Evolutionary conservation across 2,113 vertebrate genomes (phyloP).

Genomic region (Marcusenius ussheri): DNA sequence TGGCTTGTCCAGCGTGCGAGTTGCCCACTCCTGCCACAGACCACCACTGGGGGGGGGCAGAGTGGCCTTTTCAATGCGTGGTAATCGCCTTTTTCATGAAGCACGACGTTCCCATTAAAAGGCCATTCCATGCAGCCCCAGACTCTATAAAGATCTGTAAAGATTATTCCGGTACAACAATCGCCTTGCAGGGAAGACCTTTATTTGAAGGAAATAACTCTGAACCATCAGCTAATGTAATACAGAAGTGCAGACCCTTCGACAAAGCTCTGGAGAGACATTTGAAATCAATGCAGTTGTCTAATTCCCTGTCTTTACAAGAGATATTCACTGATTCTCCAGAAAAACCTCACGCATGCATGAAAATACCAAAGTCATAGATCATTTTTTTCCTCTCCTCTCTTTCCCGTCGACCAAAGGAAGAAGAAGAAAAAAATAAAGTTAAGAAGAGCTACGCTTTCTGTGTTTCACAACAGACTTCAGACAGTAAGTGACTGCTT

Average conservation of each 20-base stretch:
- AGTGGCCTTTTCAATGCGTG: background rate
- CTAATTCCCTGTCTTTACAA: background rate
- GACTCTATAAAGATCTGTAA: background rate
- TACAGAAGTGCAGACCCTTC: background rate
- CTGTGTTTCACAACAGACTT: background rate
- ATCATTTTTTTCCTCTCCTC: background rate
- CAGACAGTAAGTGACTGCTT: background rate
- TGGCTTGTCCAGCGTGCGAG: background rate
- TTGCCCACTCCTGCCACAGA: background rate
- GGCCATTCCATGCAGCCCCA: background rate
- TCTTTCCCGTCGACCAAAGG: background rate
- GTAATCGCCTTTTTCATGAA: background rate
- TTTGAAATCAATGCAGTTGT: background rate
- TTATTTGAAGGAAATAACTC: constrained; percentile 1
- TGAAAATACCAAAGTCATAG: background rate
- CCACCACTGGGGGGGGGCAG: background rate
- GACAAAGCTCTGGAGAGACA: background rate
- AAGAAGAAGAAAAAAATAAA: background rate
- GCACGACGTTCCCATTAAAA: background rate
- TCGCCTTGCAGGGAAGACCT: background rate
- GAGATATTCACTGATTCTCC: background rate
- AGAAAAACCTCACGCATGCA: background rate
- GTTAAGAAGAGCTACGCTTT: background rate
- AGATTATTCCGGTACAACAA: constrained; percentile 6
- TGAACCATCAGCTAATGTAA: background rate